Evolutionary conservation across 2,888 invertebrate species (phyloP).

Genomic region (Teinopalpus imperialis): DNA sequence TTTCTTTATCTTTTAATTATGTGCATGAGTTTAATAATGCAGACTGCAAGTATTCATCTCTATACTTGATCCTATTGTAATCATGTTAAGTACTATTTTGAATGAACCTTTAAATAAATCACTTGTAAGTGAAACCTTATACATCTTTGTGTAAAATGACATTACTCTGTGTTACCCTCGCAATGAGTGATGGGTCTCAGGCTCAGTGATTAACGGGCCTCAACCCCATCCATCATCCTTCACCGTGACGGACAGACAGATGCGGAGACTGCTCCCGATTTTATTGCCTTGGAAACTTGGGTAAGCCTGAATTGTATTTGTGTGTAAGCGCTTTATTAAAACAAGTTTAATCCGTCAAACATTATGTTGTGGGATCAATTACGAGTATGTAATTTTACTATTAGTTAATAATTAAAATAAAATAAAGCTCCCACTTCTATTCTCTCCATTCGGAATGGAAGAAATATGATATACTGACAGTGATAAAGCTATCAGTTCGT

Average conservation of each 20-base stretch:
- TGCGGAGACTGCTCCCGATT: conserved; percentile 15
- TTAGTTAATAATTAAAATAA: too few species aligned
- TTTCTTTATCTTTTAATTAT: too few species aligned
- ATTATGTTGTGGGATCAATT: too few species aligned
- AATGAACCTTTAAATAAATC: conserved; percentile 3
- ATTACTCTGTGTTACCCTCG: conserved; percentile 3
- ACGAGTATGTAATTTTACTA: too few species aligned
- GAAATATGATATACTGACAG: too few species aligned
- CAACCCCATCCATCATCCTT: conserved; percentile 29
- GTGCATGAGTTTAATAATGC: too few species aligned
- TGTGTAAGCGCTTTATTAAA: background rate
- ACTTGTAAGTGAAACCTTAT: conserved; percentile 8
- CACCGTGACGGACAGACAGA: conserved; percentile 17
- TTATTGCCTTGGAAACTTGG: conserved; percentile 17
- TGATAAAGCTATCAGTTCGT: too few species aligned
- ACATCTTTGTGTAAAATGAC: conserved; percentile 13
- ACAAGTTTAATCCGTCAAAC: background rate
- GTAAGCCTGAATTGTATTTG: background rate
- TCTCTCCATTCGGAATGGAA: too few species aligned
- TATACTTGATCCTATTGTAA: too few species aligned
- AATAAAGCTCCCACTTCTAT: too few species aligned
- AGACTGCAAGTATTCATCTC: too few species aligned
- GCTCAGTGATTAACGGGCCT: conserved; percentile 30
- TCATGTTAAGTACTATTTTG: too few species aligned
- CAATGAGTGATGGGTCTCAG: conserved; percentile 16